Evolutionary conservation across 2,113 vertebrate species (phyloP).

Genomic region (Corvus cornix): DNA sequence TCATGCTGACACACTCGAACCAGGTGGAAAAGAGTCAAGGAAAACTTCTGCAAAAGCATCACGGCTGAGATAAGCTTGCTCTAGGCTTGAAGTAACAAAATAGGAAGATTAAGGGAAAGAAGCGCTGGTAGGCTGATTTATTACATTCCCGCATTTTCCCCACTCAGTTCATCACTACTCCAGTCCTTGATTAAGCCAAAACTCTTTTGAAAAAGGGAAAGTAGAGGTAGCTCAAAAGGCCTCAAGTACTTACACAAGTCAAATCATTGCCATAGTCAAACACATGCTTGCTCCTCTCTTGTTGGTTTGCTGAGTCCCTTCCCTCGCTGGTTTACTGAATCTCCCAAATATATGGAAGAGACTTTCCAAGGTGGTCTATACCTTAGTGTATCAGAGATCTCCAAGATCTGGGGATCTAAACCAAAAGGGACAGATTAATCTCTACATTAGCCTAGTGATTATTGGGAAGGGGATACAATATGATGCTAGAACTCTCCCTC

Average conservation of each 20-base stretch:
- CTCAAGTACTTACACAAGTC: neutral
- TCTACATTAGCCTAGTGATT: neutral
- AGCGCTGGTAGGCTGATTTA: neutral
- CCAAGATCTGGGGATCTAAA: neutral
- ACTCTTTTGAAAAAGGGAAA: neutral
- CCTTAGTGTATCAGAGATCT: neutral
- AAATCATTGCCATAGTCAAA: neutral
- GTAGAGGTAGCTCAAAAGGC: neutral
- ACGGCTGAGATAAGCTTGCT: neutral
- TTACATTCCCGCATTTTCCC: neutral
- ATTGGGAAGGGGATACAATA: neutral
- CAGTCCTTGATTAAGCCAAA: neutral
- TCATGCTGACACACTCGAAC: constrained; percentile 96
- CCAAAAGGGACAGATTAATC: neutral
- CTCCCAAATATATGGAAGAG: neutral
- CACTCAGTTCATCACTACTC: neutral
- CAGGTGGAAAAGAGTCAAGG: constrained; percentile 88
- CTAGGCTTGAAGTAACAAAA: neutral
- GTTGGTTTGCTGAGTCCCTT: neutral
- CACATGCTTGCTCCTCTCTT: neutral
- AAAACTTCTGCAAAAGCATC: neutral
- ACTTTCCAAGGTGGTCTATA: neutral
- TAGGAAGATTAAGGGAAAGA: neutral
- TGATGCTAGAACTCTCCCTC: neutral
- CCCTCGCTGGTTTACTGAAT: neutral